These are phyloP conservation scores for Sprattus sprattus DNA, from an alignment of 2,113 vertebrate genomes.

Conservation along the genomic window DNA sequence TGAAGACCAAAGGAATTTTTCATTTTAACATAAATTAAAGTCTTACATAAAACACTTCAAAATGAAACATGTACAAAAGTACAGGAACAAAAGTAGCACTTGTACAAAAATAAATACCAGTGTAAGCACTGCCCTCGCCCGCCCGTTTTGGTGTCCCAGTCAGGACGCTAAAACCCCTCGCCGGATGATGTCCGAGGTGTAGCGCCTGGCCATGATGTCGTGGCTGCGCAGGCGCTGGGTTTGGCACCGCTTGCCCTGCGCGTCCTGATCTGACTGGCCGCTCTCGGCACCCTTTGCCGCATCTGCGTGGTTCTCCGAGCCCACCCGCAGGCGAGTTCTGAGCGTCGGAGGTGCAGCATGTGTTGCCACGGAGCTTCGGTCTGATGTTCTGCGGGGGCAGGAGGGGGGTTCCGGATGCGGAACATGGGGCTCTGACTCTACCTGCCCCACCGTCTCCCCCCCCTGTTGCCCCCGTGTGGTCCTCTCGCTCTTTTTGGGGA, in stretches of 20 bases:
- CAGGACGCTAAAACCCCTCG: conserved; percentile 92
- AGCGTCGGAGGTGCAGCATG: conserved; percentile 58
- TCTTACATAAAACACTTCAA: not conserved
- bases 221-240: conserved; percentile 78
- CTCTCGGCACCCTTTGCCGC: conserved; percentile 54
- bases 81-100: conserved; percentile 13
- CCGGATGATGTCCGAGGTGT: conserved; percentile 83
- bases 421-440: conserved; percentile 23
- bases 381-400: conserved; percentile 45
- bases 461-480: conserved; percentile 60
- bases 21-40: not conserved
- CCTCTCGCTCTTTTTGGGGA: conserved; percentile 88
- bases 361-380: conserved; percentile 55
- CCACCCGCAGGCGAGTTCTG: conserved; percentile 71
- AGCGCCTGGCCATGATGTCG: conserved; percentile 75
- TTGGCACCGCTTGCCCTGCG: conserved; percentile 78
- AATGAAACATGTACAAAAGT: not conserved
- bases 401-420: conserved; percentile 30
- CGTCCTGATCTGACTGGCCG: conserved; percentile 78
- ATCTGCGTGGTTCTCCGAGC: conserved; percentile 67
- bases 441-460: conserved; percentile 40
- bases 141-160: conserved; percentile 40
- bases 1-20: not conserved
- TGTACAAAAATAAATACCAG: conserved; percentile 51
- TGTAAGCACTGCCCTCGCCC: not conserved